Conservation (phyloP, 1,140 invertebrate genomes). For the Ceratosolen fusciceps region DNA sequence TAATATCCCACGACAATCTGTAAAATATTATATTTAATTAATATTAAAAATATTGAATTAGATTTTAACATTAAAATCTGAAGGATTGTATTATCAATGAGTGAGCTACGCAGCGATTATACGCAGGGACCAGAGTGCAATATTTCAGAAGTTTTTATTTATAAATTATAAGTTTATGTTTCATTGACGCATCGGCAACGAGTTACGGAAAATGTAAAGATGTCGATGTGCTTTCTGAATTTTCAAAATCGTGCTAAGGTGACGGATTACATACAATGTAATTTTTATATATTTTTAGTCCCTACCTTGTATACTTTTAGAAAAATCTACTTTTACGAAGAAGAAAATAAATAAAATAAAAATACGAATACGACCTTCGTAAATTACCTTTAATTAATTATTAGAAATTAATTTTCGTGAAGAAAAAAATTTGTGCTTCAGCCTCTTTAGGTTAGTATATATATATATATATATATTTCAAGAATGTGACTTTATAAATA, state of each 20-base stretch:
- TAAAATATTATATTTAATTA: background rate
- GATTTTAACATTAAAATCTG: background rate
- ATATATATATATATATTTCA: background rate
- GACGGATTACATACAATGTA: constrained; percentile 11
- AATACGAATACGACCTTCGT: too few relatives aligned
- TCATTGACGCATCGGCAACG: background rate
- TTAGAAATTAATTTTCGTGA: too few relatives aligned
- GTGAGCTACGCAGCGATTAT: constrained; percentile 7
- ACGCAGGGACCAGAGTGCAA: constrained; percentile 26
- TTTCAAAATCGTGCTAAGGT: background rate
- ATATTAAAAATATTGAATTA: background rate
- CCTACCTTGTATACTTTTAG: too few relatives aligned
- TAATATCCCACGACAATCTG: background rate
- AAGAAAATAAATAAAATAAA: too few relatives aligned
- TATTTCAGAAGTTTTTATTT: constrained; percentile 20
- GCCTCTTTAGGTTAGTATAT: too few relatives aligned
- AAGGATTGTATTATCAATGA: background rate
- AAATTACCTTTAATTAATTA: too few relatives aligned
- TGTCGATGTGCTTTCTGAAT: background rate
- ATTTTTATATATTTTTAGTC: background rate
- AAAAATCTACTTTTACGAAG: background rate
- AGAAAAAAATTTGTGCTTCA: too few relatives aligned
- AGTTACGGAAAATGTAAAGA: constrained; percentile 8
- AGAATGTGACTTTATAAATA: background rate
- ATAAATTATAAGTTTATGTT: background rate